Evolutionary conservation across 2,888 invertebrate genomes (phyloP).

Genomic region (Hipparchia semele): DNA sequence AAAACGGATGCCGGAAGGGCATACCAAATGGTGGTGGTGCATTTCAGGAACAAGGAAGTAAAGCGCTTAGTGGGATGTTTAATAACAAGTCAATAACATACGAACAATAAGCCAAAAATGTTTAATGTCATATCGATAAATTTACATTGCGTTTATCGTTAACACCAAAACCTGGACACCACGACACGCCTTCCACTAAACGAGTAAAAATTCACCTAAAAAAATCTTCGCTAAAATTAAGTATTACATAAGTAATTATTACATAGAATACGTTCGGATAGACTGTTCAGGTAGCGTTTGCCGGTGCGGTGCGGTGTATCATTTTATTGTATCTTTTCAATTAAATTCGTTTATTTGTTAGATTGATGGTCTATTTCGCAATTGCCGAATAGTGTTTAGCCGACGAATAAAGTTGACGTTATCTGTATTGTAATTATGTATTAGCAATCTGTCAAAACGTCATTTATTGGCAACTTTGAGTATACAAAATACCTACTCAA

Average conservation of each 20-base stretch:
- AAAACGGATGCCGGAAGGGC: no score
- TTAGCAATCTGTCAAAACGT: no score
- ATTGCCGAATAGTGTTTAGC: no score
- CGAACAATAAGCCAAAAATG: constrained; percentile 82
- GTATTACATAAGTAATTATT: constrained; percentile 54
- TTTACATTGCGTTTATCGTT: constrained; percentile 77
- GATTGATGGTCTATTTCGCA: no score
- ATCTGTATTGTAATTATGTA: no score
- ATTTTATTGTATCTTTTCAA: constrained; percentile 18
- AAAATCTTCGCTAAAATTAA: constrained; percentile 73
- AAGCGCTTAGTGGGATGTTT: neutral
- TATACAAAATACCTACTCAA: no score
- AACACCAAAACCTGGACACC: constrained; percentile 77
- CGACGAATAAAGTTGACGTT: no score
- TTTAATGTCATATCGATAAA: constrained; percentile 82
- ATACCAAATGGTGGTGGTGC: no score
- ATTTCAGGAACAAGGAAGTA: no score
- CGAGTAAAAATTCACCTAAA: constrained; percentile 79
- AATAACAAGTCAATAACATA: constrained; percentile 71
- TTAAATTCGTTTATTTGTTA: neutral
- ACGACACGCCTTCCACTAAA: constrained; percentile 76
- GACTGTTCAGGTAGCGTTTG: constrained; percentile 48
- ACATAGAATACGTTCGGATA: constrained; percentile 63
- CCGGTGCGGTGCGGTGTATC: constrained; percentile 33
- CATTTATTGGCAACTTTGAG: no score